Percentiles rank a stretch among this genome's conserved stretches.
phyloP scores from a whole-genome alignment of 30 jellyfish, hydroid and myxozoan species.

The Cassiopea andromeda region DNA sequence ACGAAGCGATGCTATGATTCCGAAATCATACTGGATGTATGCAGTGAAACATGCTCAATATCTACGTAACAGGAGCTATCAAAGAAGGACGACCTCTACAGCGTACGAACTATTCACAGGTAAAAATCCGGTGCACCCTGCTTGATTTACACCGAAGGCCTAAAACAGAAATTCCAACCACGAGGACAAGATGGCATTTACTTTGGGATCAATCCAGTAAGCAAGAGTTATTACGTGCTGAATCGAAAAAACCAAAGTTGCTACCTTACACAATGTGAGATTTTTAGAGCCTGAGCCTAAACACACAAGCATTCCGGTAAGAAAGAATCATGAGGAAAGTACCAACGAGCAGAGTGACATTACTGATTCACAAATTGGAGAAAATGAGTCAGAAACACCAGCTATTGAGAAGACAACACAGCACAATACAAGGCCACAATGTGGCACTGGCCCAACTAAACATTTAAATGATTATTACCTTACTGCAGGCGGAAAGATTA shows the following conservation, averaged over 20 bases:
- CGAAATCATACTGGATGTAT: constrained; percentile 50
- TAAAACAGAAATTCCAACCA: constrained; percentile 33
- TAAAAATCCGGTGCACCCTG: constrained; percentile 51
- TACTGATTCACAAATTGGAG: not conserved
- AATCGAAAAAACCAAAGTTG: constrained; percentile 11
- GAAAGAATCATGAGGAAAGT: not conserved
- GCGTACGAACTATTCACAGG: constrained; percentile 45
- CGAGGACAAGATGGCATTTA: constrained; percentile 55
- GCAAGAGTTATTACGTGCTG: constrained; percentile 31
- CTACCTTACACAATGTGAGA: constrained; percentile 15
- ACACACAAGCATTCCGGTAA: not conserved
- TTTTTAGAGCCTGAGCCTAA: constrained; percentile 15
- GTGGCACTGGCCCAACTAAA: constrained; percentile 37
- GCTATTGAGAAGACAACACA: not conserved
- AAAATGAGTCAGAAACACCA: constrained; percentile 2
- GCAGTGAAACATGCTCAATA: constrained; percentile 61
- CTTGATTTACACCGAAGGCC: constrained; percentile 31
- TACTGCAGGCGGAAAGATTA: constrained; percentile 14
- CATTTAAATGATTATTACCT: constrained; percentile 2
- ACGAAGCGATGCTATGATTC: constrained; percentile 29
- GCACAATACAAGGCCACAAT: constrained; percentile 21
- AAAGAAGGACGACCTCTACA: constrained; percentile 31
- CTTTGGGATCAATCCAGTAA: constrained; percentile 41
- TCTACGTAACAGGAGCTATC: constrained; percentile 56
- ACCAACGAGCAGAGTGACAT: not conserved